phyloP scores from a whole-genome alignment of 1,140 invertebrate genomes.

The Drosophila sulfurigaster region DNA sequence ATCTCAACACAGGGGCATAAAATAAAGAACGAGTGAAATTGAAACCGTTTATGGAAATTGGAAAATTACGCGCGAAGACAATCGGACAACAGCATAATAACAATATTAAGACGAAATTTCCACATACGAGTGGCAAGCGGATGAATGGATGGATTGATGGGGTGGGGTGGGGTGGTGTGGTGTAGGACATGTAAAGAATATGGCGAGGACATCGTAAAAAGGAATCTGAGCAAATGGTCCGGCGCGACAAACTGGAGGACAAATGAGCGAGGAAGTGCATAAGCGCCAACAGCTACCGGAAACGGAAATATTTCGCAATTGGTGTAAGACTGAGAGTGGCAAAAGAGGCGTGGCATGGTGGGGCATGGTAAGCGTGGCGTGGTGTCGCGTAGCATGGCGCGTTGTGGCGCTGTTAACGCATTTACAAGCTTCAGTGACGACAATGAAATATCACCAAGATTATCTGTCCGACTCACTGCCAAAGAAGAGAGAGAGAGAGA shows the following conservation, averaged over 20 bases:
- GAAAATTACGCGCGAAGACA: constrained; percentile 60
- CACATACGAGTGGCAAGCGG: constrained; percentile 40
- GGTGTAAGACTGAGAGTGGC: background rate
- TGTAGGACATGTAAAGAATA: constrained; percentile 31
- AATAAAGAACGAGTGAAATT: constrained; percentile 32
- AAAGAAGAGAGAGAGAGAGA: background rate
- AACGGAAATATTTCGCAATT: constrained; percentile 68
- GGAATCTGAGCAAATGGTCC: constrained; percentile 47
- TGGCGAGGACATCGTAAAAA: constrained; percentile 51
- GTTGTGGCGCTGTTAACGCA: constrained; percentile 65
- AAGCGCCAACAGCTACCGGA: constrained; percentile 62
- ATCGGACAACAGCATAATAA: constrained; percentile 52
- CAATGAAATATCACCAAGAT: constrained; percentile 80
- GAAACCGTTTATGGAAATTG: constrained; percentile 69
- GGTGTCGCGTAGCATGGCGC: no score
- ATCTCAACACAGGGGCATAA: constrained; percentile 35
- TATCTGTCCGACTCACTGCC: constrained; percentile 40
- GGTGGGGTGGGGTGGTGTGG: background rate
- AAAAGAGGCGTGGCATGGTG: constrained; percentile 35
- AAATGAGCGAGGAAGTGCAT: constrained; percentile 70
- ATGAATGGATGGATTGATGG: background rate
- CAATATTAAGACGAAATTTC: constrained; percentile 38
- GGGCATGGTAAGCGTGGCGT: no score
- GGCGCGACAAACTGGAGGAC: constrained; percentile 62
- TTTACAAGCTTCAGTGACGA: constrained; percentile 73